phyloP scores from a whole-genome alignment of 2,888 invertebrate genomes.

The Himalopsyche tibetana region DNA sequence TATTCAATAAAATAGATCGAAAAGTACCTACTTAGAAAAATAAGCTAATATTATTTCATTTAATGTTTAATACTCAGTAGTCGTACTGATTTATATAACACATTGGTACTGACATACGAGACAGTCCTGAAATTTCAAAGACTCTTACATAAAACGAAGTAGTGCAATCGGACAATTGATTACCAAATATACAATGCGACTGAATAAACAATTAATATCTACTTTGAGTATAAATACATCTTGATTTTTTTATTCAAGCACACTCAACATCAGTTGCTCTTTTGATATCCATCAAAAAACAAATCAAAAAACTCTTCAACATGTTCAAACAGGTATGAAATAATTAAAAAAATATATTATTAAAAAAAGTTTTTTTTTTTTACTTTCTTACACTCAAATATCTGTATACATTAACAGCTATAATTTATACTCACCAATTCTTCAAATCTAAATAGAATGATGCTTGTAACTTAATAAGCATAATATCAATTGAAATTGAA shows the following conservation, averaged over 20 bases:
- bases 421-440: no score
- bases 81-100: not conserved
- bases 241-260: not conserved
- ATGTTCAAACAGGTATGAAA: constrained; percentile 6
- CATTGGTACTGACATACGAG: not conserved
- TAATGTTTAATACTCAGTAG: no score
- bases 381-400: no score
- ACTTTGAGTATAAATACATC: not conserved
- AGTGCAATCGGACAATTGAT: not conserved
- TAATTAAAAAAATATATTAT: no score
- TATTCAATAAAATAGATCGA: no score
- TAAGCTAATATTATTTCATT: no score
- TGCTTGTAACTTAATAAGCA: no score
- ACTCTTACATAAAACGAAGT: not conserved
- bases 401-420: no score
- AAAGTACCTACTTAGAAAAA: no score
- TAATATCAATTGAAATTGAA: no score
- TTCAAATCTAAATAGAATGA: no score
- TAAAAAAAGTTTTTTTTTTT: no score
- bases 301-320: not conserved
- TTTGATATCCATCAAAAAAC: constrained; percentile 13
- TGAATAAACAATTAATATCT: constrained; percentile 4
- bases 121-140: constrained; percentile 7
- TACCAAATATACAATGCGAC: not conserved
- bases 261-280: not conserved